Base-by-base conservation (phyloP, 2,797 vertebrate species). In the Poeciliopsis infans region DNA sequence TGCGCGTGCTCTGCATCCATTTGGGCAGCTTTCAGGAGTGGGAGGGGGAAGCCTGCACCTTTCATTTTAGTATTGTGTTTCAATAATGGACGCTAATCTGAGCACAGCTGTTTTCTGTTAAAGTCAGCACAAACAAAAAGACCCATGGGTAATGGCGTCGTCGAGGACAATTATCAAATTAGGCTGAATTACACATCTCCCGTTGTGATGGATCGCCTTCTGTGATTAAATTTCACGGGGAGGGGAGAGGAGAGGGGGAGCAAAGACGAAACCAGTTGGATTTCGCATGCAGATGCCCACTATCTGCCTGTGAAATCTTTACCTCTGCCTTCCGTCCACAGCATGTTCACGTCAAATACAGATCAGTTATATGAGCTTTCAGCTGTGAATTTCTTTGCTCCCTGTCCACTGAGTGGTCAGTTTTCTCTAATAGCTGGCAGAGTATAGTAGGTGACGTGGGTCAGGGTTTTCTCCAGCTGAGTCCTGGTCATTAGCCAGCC, bases 91-190 rank as follows among this genome's bases (percentile, higher is more conserved):
- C 64, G 84, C 88, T 86, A 91, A 93, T 92, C 80, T 87, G 85
- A 86, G 81, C 90, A 78, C 94, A 93, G 93, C 91, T 95, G 92
- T 89, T 93, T 91, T 92, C 84, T 84, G 87, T 92, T 92, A 87
- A 89, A 92, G 90, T 93, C 91, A 80, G 85, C 89, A 82, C 86
- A 92, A 91, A 93, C 90, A 93, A 89, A 93, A 90, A 89, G 88
- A 84, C 90, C 88, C 74, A 46, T 75, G 74, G 74, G 74, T 75
- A 75, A 75, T 75, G 74, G 77, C 87, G 45, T 91, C 90, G 93
- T 93, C 84, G 80, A 80, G 91, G 90, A 86, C 91, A 93, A 91
- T 94, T 94, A 95, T 94, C 92, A 91, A 92, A 94, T 94, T 92
- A 93, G 88, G 71, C 76, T 76, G 88, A 91, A 92, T 92, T 93